These are phyloP conservation scores for Dysmachus trigonus DNA, from an alignment of 2,888 invertebrate genomes.

Conservation along the genomic window DNA sequence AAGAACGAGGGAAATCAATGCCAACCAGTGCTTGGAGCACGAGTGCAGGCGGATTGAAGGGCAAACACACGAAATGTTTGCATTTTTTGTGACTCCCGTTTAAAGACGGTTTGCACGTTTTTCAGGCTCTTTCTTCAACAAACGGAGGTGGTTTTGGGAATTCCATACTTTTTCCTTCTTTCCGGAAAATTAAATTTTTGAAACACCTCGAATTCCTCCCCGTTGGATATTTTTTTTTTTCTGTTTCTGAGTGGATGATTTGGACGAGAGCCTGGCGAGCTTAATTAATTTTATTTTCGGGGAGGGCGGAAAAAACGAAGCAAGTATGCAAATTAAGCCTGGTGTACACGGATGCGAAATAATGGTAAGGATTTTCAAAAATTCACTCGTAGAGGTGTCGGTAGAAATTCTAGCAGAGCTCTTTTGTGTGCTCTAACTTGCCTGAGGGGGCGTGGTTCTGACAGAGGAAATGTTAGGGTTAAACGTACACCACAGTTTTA, in stretches of 20 bases:
- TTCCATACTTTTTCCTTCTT: not conserved
- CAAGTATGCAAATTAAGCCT: not conserved
- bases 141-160: not conserved
- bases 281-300: not conserved
- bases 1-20: not conserved
- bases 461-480: not conserved
- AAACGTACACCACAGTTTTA: not conserved
- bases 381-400: not conserved
- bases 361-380: not conserved
- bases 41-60: not conserved
- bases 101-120: not conserved
- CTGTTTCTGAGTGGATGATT: not conserved
- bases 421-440: not conserved
- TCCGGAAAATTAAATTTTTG: not conserved
- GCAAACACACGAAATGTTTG: not conserved
- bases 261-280: not conserved
- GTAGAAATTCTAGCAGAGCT: not conserved
- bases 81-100: not conserved
- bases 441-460: not conserved
- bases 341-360: not conserved
- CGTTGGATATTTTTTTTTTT: not conserved
- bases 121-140: not conserved
- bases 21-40: not conserved
- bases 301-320: not conserved
- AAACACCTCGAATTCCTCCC: not conserved